Evolutionary conservation across 2,113 vertebrate genomes (phyloP), one percentile per base, ranked within the genome.

Genomic region (Elaphurus davidianus): DNA sequence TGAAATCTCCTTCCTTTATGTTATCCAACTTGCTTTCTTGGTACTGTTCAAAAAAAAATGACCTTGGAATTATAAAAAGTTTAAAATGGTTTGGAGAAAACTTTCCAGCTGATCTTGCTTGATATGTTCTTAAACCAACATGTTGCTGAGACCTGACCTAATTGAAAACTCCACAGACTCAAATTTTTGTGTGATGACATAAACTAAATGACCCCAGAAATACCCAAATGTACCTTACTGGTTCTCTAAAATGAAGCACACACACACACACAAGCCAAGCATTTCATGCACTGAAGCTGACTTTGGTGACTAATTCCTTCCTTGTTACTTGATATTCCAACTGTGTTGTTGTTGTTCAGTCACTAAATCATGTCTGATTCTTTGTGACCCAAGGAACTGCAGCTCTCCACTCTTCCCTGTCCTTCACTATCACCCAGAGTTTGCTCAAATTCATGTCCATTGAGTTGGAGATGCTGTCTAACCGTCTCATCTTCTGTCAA

Each of bases 41-140:
- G 12, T 67, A 36, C 67, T 96, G 60, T 97, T 91, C 36, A 94
- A 90, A 94, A 94, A n/a, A 54, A n/a, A 54, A 27, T 96, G 96
- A 97, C 94, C 96, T 98, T 98, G 97, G 82, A 83, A 87, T 96
- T 98, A 67, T 96, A 74, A 90, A 84, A 92, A 52, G 40, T 92
- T n/a, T 97, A 52, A 94, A 96, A 92, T 27, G 5, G 71, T 92
- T 74, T 97, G 64, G 23, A 91, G 30, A 79, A 96, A 97, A 98
- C 79, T 82, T 98, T 97, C 40, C 78, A 76, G 36, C 33, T 85
- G 47, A 79, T 60, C 4, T 86, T 78, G 17, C 43, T 94, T 33
- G 1, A 43, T 92, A 64, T 71, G 12, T 92, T 98, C 89, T 98
- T 62, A 96, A 28, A 94, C 85, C 67, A 60, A 17, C 43, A 59